Base-by-base conservation (phyloP, 2,113 vertebrate species). In the Spilogale gracilis region DNA sequence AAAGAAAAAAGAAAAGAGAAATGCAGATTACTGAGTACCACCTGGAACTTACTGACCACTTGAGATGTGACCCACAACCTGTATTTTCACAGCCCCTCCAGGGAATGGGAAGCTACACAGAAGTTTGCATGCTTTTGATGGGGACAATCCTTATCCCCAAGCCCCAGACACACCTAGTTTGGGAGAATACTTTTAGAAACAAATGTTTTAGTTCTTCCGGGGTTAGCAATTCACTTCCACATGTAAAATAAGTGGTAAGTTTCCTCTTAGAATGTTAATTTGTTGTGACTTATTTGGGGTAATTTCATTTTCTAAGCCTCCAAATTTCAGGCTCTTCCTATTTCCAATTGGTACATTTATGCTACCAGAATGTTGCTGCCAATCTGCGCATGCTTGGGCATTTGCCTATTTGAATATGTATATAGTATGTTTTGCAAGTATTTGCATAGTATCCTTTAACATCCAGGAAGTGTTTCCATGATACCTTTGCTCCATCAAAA, bases 381-480 rank as follows among this genome's bases (percentile, higher is more conserved):
- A n/a, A 9, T 2, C 9, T 10, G 9, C 5, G 0, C 9, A 12
- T 3, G 52, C 52, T 74, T 94, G 58, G n/a, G n/a, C 25, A 81
- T 96, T 93, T 94, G 82, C 14, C 56, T 88, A 43, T 81, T 63
- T 88, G 91, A 94, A 54, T 56, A 50, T 88, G 27, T 7, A 17
- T 61, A 43, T 9, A 9, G 11, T 27, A 6, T 67, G 50, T 45
- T 91, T 96, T 97, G 85, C 67, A 95, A 93, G 86, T 79, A 95
- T 97, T 98, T 97, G 94, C 74, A 61, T 96, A 94, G 69, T 73
- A n/a, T 63, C 54, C 25, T 52, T 38, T 32, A 91, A 76, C 54
- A 48, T 81, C 23, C 93, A 97, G 94, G 56, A 89, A 27, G 30
- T 20, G 48, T 96, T 87, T 97, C 43, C 67, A 45, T 73, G 63